Percentiles rank a stretch among this genome's conserved stretches.
Conservation (phyloP, 2,888 invertebrate genomes). For the Chaitophorus viminalis region DNA sequence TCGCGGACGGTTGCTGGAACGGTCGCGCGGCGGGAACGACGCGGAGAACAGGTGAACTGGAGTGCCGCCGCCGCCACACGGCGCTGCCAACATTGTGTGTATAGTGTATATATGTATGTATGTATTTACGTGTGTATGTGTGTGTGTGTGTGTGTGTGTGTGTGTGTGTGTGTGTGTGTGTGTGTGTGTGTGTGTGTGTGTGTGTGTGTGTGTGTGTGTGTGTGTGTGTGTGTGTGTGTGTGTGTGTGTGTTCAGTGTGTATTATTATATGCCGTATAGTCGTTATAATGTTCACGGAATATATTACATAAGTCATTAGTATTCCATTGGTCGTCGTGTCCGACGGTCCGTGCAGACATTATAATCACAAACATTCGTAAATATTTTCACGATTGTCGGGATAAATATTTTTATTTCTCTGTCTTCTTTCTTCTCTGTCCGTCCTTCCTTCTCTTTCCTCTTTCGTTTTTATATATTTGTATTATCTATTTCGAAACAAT, state of each 20-base stretch:
- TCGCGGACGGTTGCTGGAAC: conserved; percentile 50
- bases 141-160: not conserved
- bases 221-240: not conserved
- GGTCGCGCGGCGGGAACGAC: conserved; percentile 48
- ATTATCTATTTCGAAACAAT: too few relatives aligned
- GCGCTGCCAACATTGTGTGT: conserved; percentile 58
- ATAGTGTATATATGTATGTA: too few relatives aligned
- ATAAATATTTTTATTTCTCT: not conserved
- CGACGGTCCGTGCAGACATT: conserved; percentile 31
- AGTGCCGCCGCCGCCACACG: conserved; percentile 53
- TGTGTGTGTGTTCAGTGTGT: not conserved
- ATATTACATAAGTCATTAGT: conserved; percentile 58
- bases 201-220: not conserved
- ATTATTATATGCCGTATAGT: not conserved
- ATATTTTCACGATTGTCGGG: conserved; percentile 47
- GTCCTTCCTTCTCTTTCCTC: not conserved
- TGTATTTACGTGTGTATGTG: not conserved
- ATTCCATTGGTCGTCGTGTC: conserved; percentile 47
- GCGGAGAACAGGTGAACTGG: conserved; percentile 62
- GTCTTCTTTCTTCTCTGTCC: not conserved
- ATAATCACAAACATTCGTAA: conserved; percentile 29
- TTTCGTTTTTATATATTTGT: not conserved
- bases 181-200: not conserved
- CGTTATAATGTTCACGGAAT: conserved; percentile 45
- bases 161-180: not conserved